These are phyloP conservation scores for Hirtodrosophila trivittata DNA, from an alignment of 2,888 invertebrate species.

Conservation along the genomic window DNA sequence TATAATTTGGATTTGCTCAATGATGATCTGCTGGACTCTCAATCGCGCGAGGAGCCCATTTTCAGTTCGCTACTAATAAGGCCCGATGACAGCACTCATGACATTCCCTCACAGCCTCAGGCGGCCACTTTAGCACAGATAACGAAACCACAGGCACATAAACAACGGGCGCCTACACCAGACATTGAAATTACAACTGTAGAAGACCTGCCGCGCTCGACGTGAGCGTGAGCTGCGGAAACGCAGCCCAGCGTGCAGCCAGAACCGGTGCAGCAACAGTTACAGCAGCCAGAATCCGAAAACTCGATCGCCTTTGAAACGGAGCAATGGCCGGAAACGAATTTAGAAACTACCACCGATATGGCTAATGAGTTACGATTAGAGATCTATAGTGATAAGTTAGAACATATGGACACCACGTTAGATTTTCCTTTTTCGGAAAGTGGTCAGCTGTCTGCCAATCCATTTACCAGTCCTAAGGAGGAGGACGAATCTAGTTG, in stretches of 20 bases:
- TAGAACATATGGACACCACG: conserved; percentile 83
- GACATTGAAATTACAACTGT: conserved; percentile 84
- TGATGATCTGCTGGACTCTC: conserved; percentile 84
- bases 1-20: conserved; percentile 86
- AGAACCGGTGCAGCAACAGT: conserved; percentile 20
- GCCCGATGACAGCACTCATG: conserved; percentile 82
- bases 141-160: conserved; percentile 69
- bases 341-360: conserved; percentile 74
- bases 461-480: conserved; percentile 85
- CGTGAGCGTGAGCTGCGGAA: conserved; percentile 83
- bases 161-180: conserved; percentile 82
- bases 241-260: too few species aligned
- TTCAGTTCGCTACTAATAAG: conserved; percentile 80
- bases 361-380: conserved; percentile 10
- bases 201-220: conserved; percentile 82
- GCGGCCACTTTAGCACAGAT: conserved; percentile 77
- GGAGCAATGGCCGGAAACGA: conserved; percentile 79
- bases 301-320: conserved; percentile 50
- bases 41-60: conserved; percentile 70
- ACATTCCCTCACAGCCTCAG: conserved; percentile 82
- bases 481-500: conserved; percentile 74
- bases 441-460: conserved; percentile 83
- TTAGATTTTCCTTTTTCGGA: conserved; percentile 79
- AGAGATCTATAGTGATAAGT: conserved; percentile 48
- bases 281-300: conserved; percentile 24